A percentile compares a stretch with the other conserved stretches of the same genome.
Conservation (phyloP, 2,888 invertebrate species). For the Dascillus cervinus region DNA sequence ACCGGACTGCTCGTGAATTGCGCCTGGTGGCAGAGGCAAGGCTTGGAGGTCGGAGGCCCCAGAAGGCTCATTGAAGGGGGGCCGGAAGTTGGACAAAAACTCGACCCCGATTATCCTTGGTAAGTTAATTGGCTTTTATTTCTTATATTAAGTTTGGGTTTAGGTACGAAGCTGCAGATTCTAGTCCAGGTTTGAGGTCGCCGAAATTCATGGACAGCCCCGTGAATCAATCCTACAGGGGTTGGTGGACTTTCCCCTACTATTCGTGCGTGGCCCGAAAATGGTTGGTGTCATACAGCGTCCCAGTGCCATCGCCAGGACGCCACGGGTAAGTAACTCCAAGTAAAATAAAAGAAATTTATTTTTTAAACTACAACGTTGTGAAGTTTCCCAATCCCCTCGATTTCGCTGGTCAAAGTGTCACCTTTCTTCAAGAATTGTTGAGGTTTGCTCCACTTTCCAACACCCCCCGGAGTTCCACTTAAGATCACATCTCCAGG, state of each 20-base stretch:
- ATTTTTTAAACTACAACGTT: slow-evolving; percentile 46
- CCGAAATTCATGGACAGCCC: slow-evolving; percentile 62
- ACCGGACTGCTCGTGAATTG: slow-evolving; percentile 51
- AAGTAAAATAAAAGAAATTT: background rate
- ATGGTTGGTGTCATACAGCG: slow-evolving; percentile 83
- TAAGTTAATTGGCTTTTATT: slow-evolving; percentile 37
- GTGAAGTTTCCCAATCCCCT: slow-evolving; percentile 54
- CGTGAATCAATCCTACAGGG: slow-evolving; percentile 55
- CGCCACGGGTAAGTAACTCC: slow-evolving; percentile 42
- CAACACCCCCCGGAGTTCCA: slow-evolving; percentile 71
- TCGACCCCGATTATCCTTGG: slow-evolving; percentile 66
- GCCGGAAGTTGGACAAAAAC: slow-evolving; percentile 54
- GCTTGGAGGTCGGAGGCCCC: slow-evolving; percentile 51
- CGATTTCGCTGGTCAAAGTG: slow-evolving; percentile 62
- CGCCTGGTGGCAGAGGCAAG: slow-evolving; percentile 53
- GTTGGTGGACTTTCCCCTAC: slow-evolving; percentile 87
- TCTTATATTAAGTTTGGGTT: no score
- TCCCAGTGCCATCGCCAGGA: slow-evolving; percentile 52
- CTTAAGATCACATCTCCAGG: slow-evolving; percentile 84
- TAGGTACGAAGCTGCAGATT: slow-evolving; percentile 59
- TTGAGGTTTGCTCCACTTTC: slow-evolving; percentile 63
- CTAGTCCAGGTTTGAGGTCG: slow-evolving; percentile 54
- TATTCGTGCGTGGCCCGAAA: slow-evolving; percentile 70
- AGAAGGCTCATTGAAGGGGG: slow-evolving; percentile 34
- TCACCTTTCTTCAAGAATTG: slow-evolving; percentile 73